Evolutionary conservation across 1,140 invertebrate genomes (phyloP).

Genomic region (Orius insidiosus): DNA sequence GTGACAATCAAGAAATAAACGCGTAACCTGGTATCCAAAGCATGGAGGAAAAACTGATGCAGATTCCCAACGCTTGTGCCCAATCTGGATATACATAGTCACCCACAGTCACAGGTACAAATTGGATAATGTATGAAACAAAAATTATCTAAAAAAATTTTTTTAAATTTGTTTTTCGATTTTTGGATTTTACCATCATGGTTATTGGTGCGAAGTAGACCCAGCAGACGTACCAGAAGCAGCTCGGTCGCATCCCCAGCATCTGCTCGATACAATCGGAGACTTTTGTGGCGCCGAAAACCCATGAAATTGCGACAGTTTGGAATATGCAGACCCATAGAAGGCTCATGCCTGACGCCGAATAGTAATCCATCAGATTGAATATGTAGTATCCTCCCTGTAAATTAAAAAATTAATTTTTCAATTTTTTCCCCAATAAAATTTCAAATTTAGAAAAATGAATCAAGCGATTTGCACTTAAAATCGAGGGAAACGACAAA

Average conservation of each 20-base stretch:
- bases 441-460: too few species aligned
- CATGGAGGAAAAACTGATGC: constrained; percentile 57
- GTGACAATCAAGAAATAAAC: constrained; percentile 34
- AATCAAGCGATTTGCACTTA: too few species aligned
- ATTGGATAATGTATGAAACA: constrained; percentile 46
- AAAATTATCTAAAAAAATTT: constrained; percentile 41
- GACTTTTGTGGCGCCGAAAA: constrained; percentile 40
- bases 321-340: constrained; percentile 50
- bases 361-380: constrained; percentile 55
- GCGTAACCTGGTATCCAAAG: constrained; percentile 50
- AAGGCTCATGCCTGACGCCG: constrained; percentile 46
- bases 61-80: constrained; percentile 50
- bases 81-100: constrained; percentile 53
- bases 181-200: constrained; percentile 38
- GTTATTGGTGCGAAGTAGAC: constrained; percentile 37
- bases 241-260: constrained; percentile 38
- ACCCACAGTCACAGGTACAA: constrained; percentile 45
- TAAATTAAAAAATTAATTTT: constrained; percentile 23
- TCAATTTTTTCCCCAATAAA: too few species aligned
- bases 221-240: constrained; percentile 46
- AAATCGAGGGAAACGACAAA: too few species aligned
- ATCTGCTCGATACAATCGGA: constrained; percentile 47
- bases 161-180: too few species aligned
- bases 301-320: constrained; percentile 46
- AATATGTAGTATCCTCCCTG: constrained; percentile 54